Evolutionary conservation across 1,140 invertebrate genomes (phyloP).

Genomic region (Drosophila tani): DNA sequence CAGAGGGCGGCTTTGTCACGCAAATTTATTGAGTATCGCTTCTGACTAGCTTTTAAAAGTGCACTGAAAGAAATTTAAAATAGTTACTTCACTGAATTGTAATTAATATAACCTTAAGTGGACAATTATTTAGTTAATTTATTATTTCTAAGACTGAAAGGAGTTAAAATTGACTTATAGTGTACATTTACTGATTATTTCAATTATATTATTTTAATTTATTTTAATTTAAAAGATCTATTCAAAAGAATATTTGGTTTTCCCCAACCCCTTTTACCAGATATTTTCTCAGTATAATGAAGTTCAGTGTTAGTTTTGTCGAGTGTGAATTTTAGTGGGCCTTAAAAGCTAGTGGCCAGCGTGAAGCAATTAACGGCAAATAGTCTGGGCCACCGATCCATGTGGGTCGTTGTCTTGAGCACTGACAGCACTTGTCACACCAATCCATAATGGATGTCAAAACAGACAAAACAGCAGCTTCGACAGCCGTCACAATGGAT

Average conservation of each 20-base stretch:
- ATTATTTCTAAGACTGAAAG: too few relatives aligned
- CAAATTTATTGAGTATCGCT: constrained; percentile 62
- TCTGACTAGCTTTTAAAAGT: constrained; percentile 10
- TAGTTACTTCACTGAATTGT: too few relatives aligned
- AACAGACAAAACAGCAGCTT: constrained; percentile 44
- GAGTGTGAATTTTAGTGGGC: constrained; percentile 11
- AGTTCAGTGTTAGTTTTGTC: not conserved
- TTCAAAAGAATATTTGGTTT: too few relatives aligned
- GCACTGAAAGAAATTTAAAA: not conserved
- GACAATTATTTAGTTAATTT: too few relatives aligned
- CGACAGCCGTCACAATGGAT: constrained; percentile 25
- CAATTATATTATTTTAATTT: too few relatives aligned
- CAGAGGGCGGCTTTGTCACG: constrained; percentile 70
- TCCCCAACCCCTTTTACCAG: too few relatives aligned
- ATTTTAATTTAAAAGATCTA: too few relatives aligned
- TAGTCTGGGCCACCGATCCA: constrained; percentile 42
- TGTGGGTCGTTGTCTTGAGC: constrained; percentile 72
- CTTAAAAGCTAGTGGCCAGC: constrained; percentile 31
- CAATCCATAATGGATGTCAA: constrained; percentile 79
- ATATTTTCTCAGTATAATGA: too few relatives aligned
- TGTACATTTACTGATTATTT: too few relatives aligned
- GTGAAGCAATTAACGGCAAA: constrained; percentile 77
- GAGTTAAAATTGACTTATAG: too few relatives aligned
- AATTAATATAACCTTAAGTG: too few relatives aligned
- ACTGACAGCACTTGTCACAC: constrained; percentile 76